Percentiles rank a stretch among this genome's conserved stretches.
phyloP scores from a whole-genome alignment of 2,113 vertebrate species.

The Trogon melanurus region DNA sequence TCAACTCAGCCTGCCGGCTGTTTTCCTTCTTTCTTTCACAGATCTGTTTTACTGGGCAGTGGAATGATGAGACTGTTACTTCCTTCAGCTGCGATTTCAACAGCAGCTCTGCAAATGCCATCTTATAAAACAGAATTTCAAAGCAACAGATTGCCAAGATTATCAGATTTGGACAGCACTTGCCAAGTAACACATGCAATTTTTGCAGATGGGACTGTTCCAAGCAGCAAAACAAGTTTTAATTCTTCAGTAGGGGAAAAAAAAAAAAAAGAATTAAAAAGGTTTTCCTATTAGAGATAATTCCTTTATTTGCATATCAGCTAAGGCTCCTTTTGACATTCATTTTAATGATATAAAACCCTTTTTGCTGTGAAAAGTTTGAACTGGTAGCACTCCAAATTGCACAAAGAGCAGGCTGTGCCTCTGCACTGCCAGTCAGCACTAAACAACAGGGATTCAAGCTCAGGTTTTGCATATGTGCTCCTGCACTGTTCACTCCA shows the following conservation, averaged over 20 bases:
- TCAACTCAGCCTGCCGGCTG: not conserved
- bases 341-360: not conserved
- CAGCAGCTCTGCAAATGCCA: slow-evolving; percentile 16
- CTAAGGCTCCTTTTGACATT: not conserved
- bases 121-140: not conserved
- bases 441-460: not conserved
- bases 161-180: slow-evolving; percentile 3
- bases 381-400: not conserved
- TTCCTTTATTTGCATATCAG: not conserved
- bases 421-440: not conserved
- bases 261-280: not conserved
- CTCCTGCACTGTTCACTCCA: not conserved
- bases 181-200: not conserved
- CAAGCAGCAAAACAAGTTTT: not conserved
- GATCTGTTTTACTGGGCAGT: slow-evolving; percentile 12
- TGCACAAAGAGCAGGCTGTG: not conserved
- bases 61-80: not conserved
- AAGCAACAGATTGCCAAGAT: not conserved
- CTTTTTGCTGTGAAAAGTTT: not conserved
- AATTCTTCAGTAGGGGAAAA: not conserved
- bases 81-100: slow-evolving; percentile 32
- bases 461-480: not conserved
- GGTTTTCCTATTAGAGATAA: not conserved
- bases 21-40: slow-evolving; percentile 2
- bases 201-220: not conserved